A percentile compares a stretch with the other conserved stretches of the same genome.
Conservation (phyloP, 2,113 vertebrate genomes). For the Oreotrochilus melanogaster region DNA sequence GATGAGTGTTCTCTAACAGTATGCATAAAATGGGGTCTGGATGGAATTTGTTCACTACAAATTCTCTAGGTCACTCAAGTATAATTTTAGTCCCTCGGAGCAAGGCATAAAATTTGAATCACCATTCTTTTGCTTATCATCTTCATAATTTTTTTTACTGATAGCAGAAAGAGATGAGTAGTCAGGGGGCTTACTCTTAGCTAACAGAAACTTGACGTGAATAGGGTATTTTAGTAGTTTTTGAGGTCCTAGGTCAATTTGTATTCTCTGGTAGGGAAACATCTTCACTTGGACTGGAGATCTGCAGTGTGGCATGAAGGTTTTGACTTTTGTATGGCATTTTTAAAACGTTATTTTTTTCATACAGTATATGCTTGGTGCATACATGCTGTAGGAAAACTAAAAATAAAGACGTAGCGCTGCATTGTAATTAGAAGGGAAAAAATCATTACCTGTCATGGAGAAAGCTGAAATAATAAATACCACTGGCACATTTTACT, state of each 20-base stretch:
- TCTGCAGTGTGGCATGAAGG: not conserved
- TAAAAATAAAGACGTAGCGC: not conserved
- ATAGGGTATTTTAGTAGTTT: not conserved
- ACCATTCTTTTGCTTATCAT: not conserved
- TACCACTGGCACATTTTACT: conserved; percentile 32
- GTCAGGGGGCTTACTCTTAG: not conserved
- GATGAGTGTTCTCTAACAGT: not conserved
- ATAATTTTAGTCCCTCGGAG: not conserved
- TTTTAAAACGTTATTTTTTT: not conserved
- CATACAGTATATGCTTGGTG: not conserved
- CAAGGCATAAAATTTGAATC: not conserved
- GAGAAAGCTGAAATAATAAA: conserved; percentile 54
- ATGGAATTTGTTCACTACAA: not conserved
- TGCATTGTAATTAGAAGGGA: not conserved
- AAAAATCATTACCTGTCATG: not conserved
- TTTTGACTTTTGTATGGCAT: not conserved
- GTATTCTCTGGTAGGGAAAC: not conserved
- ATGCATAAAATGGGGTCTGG: not conserved
- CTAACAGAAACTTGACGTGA: not conserved
- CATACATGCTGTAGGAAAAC: not conserved
- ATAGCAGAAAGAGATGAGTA: not conserved
- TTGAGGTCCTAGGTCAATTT: not conserved
- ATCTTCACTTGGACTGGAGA: not conserved
- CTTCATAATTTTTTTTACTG: not conserved
- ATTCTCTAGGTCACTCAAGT: not conserved